Percentiles rank a stretch among this genome's conserved stretches.
Conservation (phyloP, 2,797 vertebrate species). For the Halcyon badia region DNA sequence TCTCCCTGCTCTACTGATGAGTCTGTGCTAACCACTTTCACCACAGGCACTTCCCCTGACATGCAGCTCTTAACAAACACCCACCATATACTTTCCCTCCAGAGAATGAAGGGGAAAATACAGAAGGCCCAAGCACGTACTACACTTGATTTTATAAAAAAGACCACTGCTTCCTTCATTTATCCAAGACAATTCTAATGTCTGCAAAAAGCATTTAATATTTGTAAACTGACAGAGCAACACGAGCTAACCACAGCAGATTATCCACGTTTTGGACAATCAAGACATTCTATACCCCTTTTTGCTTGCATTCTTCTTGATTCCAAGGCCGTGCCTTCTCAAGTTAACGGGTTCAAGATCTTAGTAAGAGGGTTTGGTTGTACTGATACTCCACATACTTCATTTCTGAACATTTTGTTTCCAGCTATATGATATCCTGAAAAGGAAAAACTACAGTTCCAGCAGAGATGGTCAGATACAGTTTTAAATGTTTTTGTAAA, state of each 20-base stretch:
- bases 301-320: not conserved
- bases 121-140: not conserved
- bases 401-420: not conserved
- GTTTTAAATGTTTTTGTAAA: not conserved
- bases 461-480: fast-evolving
- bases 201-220: not conserved
- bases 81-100: not conserved
- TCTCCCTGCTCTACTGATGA: not conserved
- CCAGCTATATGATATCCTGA: not conserved
- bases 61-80: not conserved
- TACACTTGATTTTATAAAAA: not conserved
- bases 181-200: not conserved
- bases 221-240: not conserved
- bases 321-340: not conserved
- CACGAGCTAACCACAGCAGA: not conserved
- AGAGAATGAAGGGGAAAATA: not conserved
- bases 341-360: not conserved
- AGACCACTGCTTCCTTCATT: not conserved
- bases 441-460: not conserved
- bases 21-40: not conserved
- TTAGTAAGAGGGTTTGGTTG: not conserved
- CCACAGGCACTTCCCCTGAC: not conserved
- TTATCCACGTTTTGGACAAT: not conserved
- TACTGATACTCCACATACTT: fast-evolving
- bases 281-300: not conserved